phyloP scores from a whole-genome alignment of 1,140 invertebrate genomes.

The Drosophila yakuba region DNA sequence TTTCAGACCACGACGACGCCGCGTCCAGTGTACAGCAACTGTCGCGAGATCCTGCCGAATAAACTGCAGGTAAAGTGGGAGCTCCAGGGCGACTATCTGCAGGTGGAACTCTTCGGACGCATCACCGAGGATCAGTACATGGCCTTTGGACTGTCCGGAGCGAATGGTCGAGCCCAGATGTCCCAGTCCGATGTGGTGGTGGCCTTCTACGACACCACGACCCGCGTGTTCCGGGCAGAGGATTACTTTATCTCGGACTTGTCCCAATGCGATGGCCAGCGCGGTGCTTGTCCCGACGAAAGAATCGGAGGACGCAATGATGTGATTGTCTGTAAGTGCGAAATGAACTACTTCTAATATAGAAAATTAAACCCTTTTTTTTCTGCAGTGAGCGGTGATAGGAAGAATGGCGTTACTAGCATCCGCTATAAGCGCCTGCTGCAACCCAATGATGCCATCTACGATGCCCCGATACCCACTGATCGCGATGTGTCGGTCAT shows the following conservation, averaged over 20 bases:
- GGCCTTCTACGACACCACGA: constrained; percentile 90
- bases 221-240: constrained; percentile 89
- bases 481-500: constrained; percentile 90
- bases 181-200: constrained; percentile 93
- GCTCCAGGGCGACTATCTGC: constrained; percentile 89
- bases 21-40: constrained; percentile 88
- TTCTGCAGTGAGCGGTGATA: constrained; percentile 88
- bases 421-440: constrained; percentile 91
- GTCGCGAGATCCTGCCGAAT: constrained; percentile 91
- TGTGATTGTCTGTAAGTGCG: constrained; percentile 87
- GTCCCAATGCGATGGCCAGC: constrained; percentile 92
- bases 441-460: constrained; percentile 89
- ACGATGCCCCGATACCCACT: constrained; percentile 89
- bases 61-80: constrained; percentile 93
- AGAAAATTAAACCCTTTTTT: no score
- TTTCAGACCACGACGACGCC: constrained; percentile 87
- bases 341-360: background rate
- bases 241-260: constrained; percentile 94
- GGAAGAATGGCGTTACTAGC: constrained; percentile 92
- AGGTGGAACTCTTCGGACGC: constrained; percentile 90
- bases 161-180: constrained; percentile 89
- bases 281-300: constrained; percentile 94
- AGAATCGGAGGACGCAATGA: constrained; percentile 93
- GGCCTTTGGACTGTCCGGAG: constrained; percentile 93
- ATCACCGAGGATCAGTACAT: constrained; percentile 94